Conservation (phyloP, 2,797 vertebrate species). For the Sebastes cheni region DNA sequence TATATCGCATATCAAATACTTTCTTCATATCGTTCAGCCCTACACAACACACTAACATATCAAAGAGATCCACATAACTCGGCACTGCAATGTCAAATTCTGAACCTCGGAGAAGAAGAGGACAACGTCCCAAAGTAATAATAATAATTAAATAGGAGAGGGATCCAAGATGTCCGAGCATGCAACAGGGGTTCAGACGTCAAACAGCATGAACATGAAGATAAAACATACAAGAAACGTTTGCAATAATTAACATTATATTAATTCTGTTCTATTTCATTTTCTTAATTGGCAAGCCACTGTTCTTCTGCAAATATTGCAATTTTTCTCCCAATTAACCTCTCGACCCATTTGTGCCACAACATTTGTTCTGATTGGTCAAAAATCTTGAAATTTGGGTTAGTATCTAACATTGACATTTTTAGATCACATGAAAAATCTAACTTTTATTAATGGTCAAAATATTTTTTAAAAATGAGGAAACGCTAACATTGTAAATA, state of each 20-base stretch:
- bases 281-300: not conserved
- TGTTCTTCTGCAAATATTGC: not conserved
- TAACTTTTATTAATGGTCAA: too few relatives aligned
- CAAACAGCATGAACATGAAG: not conserved
- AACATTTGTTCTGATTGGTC: too few relatives aligned
- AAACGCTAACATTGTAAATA: too few relatives aligned
- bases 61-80: not conserved
- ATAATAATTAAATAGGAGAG: not conserved
- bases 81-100: too few relatives aligned
- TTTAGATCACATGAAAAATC: too few relatives aligned
- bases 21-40: too few relatives aligned
- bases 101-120: not conserved
- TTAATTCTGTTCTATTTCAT: not conserved
- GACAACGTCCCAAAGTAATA: not conserved
- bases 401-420: too few relatives aligned
- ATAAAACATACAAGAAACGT: too few relatives aligned
- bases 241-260: not conserved
- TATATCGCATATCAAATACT: too few relatives aligned
- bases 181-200: not conserved
- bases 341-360: not conserved
- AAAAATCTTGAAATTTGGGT: too few relatives aligned
- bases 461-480: too few relatives aligned
- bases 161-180: too few relatives aligned
- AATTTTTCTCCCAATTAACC: not conserved
- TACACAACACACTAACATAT: not conserved